phyloP scores from a whole-genome alignment of 1,140 invertebrate genomes.

The Nasonia giraulti region DNA sequence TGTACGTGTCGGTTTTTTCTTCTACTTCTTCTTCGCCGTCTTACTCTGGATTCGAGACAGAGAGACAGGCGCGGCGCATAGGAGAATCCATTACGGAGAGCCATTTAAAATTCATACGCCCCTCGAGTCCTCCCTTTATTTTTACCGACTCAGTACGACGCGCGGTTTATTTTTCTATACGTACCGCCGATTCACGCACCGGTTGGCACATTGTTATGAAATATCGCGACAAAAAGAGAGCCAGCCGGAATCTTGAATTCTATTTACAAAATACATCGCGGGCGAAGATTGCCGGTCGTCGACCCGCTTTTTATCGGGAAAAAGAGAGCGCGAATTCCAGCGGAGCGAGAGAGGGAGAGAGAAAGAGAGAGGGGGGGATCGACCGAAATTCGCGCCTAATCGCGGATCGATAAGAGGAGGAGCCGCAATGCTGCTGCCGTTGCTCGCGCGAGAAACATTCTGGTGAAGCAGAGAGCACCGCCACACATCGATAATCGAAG shows the following conservation, averaged over 20 bases:
- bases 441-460: no score
- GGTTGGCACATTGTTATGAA: background rate
- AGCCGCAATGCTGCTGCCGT: background rate
- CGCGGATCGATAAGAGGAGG: conserved; percentile 21
- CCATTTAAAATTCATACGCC: no score
- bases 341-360: background rate
- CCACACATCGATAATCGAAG: no score
- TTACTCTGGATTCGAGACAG: background rate
- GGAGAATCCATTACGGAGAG: no score
- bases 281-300: conserved; percentile 25
- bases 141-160: background rate
- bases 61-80: no score
- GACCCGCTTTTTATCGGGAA: conserved; percentile 18
- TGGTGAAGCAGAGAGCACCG: no score
- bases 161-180: background rate
- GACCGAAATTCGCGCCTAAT: conserved; percentile 21
- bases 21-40: background rate
- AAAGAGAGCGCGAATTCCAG: conserved; percentile 17
- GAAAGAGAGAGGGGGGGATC: background rate
- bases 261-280: conserved; percentile 27
- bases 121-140: no score
- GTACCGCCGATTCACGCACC: no score
- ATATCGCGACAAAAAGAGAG: background rate
- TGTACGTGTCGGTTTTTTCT: background rate
- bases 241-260: background rate